Evolutionary conservation across 2,888 invertebrate species (phyloP).

Genomic region (Syrphus vitripennis): DNA sequence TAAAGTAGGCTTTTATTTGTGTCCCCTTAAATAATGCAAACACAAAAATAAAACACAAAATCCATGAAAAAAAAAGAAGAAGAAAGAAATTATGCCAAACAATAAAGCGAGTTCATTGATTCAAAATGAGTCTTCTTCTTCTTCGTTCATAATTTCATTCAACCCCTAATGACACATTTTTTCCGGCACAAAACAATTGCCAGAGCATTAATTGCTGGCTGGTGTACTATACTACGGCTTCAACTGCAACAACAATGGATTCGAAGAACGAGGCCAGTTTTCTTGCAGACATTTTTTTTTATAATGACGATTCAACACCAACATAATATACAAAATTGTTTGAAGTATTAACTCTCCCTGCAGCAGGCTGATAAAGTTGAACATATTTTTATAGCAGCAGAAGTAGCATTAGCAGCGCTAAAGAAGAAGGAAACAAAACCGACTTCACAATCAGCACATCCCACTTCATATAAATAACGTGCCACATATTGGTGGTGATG

Average conservation of each 20-base stretch:
- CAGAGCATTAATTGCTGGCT: conserved; percentile 55
- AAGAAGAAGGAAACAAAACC: conserved; percentile 1
- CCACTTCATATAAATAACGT: neutral
- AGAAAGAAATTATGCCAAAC: neutral
- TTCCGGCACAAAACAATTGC: conserved; percentile 25
- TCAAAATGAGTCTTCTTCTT: conserved; percentile 52
- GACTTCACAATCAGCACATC: neutral
- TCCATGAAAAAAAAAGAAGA: neutral
- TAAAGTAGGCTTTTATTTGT: neutral
- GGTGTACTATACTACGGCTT: neutral
- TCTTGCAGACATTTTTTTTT: conserved; percentile 40
- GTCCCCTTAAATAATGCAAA: neutral
- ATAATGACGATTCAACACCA: neutral
- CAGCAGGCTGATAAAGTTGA: conserved; percentile 15
- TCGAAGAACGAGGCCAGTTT: conserved; percentile 59
- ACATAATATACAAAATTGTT: neutral
- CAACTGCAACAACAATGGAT: conserved; percentile 28
- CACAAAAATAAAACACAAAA: neutral
- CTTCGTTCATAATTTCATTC: neutral
- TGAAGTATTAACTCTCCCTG: conserved; percentile 22
- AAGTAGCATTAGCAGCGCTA: neutral
- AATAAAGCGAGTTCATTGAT: conserved; percentile 63
- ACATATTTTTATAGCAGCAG: neutral
- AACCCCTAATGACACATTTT: conserved; percentile 58
- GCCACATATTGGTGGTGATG: conserved; percentile 29